These are phyloP conservation scores for Drosophila fungiperda DNA, from an alignment of 2,888 invertebrate species.

Conservation along the genomic window DNA sequence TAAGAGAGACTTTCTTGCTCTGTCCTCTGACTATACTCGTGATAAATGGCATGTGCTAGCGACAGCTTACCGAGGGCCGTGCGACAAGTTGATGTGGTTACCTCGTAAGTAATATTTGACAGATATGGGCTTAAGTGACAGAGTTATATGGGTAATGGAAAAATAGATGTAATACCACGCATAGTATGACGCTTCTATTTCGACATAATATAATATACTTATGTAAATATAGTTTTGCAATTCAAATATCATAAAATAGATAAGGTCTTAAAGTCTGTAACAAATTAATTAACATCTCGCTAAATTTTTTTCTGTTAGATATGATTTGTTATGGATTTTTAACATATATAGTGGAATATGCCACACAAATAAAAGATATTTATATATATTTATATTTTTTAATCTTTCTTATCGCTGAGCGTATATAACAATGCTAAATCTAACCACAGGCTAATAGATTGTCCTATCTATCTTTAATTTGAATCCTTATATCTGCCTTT, in stretches of 20 bases:
- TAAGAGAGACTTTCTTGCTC: slow-evolving; percentile 53
- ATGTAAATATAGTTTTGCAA: not conserved
- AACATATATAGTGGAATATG: not conserved
- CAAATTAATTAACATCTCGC: not conserved
- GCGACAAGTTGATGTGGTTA: slow-evolving; percentile 30
- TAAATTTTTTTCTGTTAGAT: not conserved
- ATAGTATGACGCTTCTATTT: not conserved
- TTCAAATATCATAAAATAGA: not conserved
- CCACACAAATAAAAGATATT: too few species aligned
- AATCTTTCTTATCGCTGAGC: not conserved
- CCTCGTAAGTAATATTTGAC: not conserved
- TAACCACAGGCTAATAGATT: not conserved
- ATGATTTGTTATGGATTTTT: not conserved
- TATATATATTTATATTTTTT: not conserved
- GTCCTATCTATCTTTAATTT: not conserved
- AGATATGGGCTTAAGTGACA: slow-evolving; percentile 7
- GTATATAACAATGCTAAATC: not conserved
- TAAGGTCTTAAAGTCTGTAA: not conserved
- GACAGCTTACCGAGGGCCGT: slow-evolving; percentile 66
- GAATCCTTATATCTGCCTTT: not conserved
- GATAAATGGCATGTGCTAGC: slow-evolving; percentile 67
- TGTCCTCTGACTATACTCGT: slow-evolving; percentile 41
- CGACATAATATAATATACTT: not conserved
- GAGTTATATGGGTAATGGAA: not conserved
- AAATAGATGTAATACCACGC: not conserved